Conservation (phyloP, 53 echinoderm and acorn worm genomes). For the Antedon mediterranea region DNA sequence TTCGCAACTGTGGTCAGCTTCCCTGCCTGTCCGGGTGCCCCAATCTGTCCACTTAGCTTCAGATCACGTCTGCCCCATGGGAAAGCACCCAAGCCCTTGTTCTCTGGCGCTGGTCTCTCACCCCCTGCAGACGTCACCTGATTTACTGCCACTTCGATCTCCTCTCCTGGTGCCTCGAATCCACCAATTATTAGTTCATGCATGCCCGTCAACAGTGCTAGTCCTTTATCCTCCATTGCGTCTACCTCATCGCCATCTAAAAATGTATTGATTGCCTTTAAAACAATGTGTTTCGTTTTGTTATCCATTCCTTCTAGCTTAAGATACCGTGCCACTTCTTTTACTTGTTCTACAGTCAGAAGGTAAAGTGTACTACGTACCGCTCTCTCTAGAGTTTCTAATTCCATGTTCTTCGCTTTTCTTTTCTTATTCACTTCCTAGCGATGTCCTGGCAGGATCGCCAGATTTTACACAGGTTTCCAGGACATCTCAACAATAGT, state of each 20-base stretch:
- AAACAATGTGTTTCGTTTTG: background rate
- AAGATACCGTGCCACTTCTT: background rate
- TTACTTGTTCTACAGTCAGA: background rate
- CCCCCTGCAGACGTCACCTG: too few species aligned
- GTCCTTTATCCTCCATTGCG: too few species aligned
- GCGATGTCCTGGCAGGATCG: conserved; percentile 15
- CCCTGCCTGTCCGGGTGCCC: conserved; percentile 5
- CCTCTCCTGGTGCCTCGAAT: too few species aligned
- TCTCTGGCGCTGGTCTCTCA: too few species aligned
- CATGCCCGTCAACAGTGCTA: too few species aligned
- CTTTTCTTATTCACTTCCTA: background rate
- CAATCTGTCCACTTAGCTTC: conserved; percentile 17
- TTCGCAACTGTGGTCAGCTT: conserved; percentile 9
- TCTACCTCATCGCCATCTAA: conserved; percentile 15
- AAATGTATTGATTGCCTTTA: background rate
- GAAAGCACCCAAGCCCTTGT: too few species aligned
- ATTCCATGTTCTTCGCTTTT: background rate
- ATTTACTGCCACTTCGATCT: too few species aligned
- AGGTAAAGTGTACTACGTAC: conserved; percentile 7
- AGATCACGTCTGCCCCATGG: too few species aligned
- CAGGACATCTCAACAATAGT: too few species aligned
- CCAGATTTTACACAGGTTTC: too few species aligned
- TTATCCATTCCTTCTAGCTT: background rate
- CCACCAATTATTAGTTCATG: too few species aligned
- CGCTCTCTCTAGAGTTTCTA: too few species aligned